These are phyloP conservation scores for Acyrthosiphon pisum DNA, from an alignment of 1,140 invertebrate species.

Conservation along the genomic window DNA sequence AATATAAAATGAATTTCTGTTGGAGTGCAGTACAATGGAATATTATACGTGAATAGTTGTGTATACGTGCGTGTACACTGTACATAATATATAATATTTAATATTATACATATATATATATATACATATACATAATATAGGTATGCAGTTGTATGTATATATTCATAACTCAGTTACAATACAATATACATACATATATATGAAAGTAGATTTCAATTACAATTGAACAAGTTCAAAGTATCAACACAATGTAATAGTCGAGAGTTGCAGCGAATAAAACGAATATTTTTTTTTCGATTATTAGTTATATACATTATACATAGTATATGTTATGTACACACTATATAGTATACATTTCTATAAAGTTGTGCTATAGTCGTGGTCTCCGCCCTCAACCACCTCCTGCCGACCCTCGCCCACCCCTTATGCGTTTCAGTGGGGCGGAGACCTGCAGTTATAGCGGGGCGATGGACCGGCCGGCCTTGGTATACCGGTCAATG, in stretches of 20 bases:
- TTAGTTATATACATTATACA: neutral
- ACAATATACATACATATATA: neutral
- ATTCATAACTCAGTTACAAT: slow-evolving; percentile 11
- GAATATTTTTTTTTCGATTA: neutral
- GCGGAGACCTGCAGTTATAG: neutral
- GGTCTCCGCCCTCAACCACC: neutral
- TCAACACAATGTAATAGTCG: neutral
- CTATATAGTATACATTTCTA: neutral
- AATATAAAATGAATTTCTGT: neutral
- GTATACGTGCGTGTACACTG: neutral
- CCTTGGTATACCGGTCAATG: neutral
- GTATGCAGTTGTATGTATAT: neutral
- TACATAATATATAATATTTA: neutral
- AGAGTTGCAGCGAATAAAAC: neutral
- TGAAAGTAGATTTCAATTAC: slow-evolving; percentile 24
- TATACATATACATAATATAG: neutral
- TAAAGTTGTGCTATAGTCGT: neutral
- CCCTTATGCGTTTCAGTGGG: neutral
- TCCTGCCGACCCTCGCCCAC: neutral
- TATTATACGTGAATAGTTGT: neutral
- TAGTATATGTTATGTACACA: neutral
- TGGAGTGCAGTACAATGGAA: neutral
- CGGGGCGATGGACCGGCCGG: neutral
- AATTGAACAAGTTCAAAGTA: slow-evolving; percentile 18
- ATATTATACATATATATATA: neutral